Conservation (phyloP, 2,888 invertebrate genomes). For the Drosophila neotestacea region DNA sequence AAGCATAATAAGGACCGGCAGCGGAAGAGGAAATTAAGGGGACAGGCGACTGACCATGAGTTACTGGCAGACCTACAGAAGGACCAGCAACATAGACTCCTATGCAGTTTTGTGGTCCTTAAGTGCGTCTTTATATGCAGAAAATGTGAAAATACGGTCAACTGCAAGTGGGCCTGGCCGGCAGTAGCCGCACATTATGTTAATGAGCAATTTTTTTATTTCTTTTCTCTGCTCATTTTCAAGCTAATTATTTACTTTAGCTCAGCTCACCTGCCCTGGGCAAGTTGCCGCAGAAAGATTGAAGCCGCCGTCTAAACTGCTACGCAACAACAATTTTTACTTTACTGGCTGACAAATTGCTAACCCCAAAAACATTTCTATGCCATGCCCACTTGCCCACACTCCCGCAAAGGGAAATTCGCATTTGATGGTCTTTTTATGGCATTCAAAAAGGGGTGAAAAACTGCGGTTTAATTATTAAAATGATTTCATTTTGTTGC, state of each 20-base stretch:
- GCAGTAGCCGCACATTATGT: constrained; percentile 78
- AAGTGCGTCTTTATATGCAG: constrained; percentile 16
- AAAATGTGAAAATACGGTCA: constrained; percentile 10
- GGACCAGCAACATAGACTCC: neutral
- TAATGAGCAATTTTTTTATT: constrained; percentile 73
- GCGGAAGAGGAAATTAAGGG: neutral
- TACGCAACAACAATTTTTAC: constrained; percentile 26
- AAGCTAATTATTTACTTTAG: constrained; percentile 61
- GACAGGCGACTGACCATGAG: neutral
- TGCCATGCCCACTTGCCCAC: neutral
- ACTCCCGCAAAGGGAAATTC: constrained; percentile 5
- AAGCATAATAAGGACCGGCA: neutral
- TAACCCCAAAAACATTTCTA: constrained; percentile 18
- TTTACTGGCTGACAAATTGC: constrained; percentile 57
- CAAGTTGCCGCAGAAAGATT: constrained; percentile 15
- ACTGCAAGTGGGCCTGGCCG: constrained; percentile 30
- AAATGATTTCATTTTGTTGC: constrained; percentile 68
- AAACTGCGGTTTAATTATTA: constrained; percentile 74
- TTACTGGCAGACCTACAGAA: neutral
- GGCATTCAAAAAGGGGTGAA: constrained; percentile 9
- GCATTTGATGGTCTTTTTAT: constrained; percentile 40
- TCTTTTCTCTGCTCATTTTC: constrained; percentile 23
- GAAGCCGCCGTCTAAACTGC: constrained; percentile 13
- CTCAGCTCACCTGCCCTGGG: constrained; percentile 8
- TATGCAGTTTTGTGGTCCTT: constrained; percentile 17